phyloP scores from a whole-genome alignment of 2,113 vertebrate genomes.

The Ornithorhynchus anatinus region DNA sequence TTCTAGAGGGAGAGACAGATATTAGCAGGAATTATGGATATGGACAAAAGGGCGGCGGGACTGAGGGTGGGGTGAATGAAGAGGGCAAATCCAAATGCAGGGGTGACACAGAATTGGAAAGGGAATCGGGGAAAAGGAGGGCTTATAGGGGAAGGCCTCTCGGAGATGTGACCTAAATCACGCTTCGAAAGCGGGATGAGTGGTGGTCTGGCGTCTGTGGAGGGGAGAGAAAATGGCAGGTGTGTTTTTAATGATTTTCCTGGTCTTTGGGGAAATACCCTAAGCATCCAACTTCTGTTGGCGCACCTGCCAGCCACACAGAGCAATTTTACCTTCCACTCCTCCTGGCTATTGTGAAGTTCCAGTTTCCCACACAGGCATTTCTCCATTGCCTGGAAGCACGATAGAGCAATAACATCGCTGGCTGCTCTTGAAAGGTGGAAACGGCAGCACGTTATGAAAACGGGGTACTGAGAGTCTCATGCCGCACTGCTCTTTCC shows the following conservation, averaged over 20 bases:
- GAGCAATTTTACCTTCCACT: neutral
- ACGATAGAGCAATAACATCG: neutral
- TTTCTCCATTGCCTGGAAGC: constrained; percentile 30
- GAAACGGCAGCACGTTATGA: neutral
- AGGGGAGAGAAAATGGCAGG: neutral
- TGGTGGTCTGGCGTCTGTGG: no score
- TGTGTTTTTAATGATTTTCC: constrained; percentile 40
- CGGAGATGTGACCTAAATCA: no score
- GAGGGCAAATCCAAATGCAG: no score
- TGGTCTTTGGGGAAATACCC: constrained; percentile 31
- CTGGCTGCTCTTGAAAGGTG: neutral
- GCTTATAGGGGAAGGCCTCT: no score
- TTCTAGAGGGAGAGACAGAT: no score
- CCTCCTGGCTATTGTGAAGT: neutral
- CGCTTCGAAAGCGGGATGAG: no score
- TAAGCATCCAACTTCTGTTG: constrained; percentile 11
- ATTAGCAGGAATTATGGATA: no score
- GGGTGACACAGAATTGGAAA: no score
- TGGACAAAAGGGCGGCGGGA: no score
- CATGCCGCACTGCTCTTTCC: neutral
- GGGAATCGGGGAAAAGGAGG: no score
- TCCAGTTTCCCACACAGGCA: constrained; percentile 19
- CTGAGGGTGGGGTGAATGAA: no score
- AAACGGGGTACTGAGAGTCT: neutral
- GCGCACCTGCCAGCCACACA: neutral